Conservation (phyloP, 1,140 invertebrate species). For the Eufriesea mexicana region DNA sequence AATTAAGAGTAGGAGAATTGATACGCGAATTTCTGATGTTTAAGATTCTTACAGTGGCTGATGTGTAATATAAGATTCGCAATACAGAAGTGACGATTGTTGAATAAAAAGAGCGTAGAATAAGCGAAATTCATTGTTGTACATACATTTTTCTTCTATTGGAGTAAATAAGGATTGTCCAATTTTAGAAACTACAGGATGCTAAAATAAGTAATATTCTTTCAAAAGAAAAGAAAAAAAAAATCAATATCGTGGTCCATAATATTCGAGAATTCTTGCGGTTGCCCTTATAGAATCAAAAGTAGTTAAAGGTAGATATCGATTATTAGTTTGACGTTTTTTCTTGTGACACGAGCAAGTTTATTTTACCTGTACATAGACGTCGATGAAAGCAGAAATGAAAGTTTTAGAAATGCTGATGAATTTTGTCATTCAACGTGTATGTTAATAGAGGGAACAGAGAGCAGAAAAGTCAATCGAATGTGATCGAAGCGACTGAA, state of each 20-base stretch:
- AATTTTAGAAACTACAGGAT: neutral
- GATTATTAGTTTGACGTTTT: neutral
- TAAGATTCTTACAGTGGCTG: neutral
- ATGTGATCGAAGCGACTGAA: constrained; percentile 37
- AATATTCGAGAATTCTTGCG: neutral
- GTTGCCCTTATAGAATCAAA: neutral
- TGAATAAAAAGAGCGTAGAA: neutral
- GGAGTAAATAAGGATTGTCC: neutral
- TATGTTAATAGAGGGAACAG: neutral
- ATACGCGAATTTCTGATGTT: neutral
- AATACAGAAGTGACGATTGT: neutral
- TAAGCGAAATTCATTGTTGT: constrained; percentile 12
- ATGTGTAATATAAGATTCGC: neutral
- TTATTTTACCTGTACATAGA: constrained; percentile 24
- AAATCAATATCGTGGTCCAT: neutral
- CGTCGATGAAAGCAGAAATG: neutral
- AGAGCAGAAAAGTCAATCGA: constrained; percentile 20
- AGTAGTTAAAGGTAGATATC: neutral
- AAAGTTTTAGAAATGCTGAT: neutral
- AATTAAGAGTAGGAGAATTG: neutral
- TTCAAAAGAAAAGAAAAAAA: neutral
- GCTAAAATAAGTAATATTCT: neutral
- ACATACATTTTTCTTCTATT: neutral
- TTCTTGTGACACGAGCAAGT: neutral
- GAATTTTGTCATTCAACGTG: neutral